Evolutionary conservation across 2,888 invertebrate species (phyloP).

Genomic region (Hemicrepidius hirtus): DNA sequence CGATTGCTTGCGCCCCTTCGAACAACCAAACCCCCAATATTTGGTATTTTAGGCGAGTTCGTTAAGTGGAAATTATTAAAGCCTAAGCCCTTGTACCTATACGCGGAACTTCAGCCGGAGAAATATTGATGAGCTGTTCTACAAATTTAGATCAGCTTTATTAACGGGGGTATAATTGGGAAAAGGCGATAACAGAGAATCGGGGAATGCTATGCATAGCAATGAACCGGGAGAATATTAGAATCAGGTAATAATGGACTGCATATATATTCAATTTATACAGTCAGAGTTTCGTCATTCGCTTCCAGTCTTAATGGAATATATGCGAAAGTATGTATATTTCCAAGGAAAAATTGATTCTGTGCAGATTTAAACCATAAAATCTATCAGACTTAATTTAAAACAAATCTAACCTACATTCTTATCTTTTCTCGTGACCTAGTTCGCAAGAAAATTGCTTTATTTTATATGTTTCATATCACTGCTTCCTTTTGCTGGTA

Average conservation of each 20-base stretch:
- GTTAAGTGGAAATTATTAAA: conserved; percentile 27
- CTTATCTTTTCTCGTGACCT: no score
- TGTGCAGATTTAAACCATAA: no score
- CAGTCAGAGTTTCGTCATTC: conserved; percentile 6
- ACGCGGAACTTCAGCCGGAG: conserved; percentile 30
- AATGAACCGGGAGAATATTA: conserved; percentile 43
- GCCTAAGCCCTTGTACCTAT: conserved; percentile 15
- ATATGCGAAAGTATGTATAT: neutral
- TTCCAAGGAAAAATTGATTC: no score
- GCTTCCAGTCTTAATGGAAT: neutral
- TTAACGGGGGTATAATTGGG: conserved; percentile 50
- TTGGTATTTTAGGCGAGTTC: conserved; percentile 15
- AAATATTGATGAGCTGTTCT: conserved; percentile 49
- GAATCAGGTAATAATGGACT: conserved; percentile 38
- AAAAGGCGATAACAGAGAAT: conserved; percentile 51
- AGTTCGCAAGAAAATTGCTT: no score
- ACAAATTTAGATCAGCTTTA: conserved; percentile 53
- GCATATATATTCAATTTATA: conserved; percentile 30
- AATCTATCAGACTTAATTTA: no score
- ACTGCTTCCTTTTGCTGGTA: no score
- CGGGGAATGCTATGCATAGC: conserved; percentile 50
- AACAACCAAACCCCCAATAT: conserved; percentile 10
- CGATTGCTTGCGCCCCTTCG: neutral
- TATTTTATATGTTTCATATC: no score
- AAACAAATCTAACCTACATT: no score